phyloP scores from a whole-genome alignment of 2,113 vertebrate genomes.

The Anhinga anhinga region DNA sequence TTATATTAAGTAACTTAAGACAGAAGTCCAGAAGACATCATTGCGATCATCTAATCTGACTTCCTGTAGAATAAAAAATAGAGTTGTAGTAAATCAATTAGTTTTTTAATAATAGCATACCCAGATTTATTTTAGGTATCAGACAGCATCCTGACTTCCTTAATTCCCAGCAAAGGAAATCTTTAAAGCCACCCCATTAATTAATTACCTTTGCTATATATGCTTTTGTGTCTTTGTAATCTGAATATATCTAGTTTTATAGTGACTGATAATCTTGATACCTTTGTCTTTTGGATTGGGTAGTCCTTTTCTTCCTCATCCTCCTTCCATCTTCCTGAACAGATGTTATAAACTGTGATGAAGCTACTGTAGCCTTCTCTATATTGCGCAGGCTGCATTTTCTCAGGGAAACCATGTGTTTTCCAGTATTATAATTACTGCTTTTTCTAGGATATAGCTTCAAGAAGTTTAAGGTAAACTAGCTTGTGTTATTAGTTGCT shows the following conservation, averaged over 20 bases:
- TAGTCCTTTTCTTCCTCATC: not conserved
- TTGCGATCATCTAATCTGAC: accelerated
- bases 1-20: not conserved
- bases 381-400: not conserved
- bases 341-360: not conserved
- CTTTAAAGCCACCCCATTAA: not conserved
- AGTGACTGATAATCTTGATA: not conserved
- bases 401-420: not conserved
- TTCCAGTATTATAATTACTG: not conserved
- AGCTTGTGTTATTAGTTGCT: not conserved
- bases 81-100: not conserved
- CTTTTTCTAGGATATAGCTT: not conserved
- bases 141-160: not conserved
- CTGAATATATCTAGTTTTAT: not conserved
- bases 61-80: not conserved
- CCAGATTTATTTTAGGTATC: not conserved
- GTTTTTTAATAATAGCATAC: not conserved
- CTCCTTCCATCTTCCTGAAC: not conserved
- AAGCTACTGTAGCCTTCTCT: not conserved
- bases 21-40: not conserved
- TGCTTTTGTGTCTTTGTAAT: not conserved
- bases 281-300: not conserved
- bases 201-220: not conserved
- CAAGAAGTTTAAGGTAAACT: not conserved
- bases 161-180: not conserved